Conservation (phyloP, 2,888 invertebrate genomes). For the Acanthosoma haemorrhoidale region DNA sequence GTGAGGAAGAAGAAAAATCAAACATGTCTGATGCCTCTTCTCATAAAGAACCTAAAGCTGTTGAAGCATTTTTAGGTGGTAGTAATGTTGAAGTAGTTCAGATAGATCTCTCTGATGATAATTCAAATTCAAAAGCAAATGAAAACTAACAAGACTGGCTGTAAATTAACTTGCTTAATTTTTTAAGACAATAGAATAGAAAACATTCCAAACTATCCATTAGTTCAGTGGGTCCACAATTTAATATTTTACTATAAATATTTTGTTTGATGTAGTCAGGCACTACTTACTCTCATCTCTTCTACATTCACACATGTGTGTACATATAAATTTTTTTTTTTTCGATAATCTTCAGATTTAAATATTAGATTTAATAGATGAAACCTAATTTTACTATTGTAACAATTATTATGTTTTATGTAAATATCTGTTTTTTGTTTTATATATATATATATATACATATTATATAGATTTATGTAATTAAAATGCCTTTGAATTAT, state of each 20-base stretch:
- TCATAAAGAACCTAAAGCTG: constrained; percentile 31
- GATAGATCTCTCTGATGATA: constrained; percentile 34
- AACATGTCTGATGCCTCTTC: constrained; percentile 14
- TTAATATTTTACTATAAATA: not conserved
- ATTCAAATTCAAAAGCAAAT: constrained; percentile 12
- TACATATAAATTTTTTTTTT: not conserved
- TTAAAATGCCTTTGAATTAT: not conserved
- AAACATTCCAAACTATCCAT: constrained; percentile 18
- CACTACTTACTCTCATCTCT: not conserved
- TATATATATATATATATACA: not conserved
- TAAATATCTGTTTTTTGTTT: constrained; percentile 3
- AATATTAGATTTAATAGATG: not conserved
- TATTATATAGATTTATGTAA: not conserved
- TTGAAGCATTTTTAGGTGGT: constrained; percentile 32
- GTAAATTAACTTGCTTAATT: constrained; percentile 22
- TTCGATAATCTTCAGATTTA: not conserved
- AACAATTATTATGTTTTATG: not conserved
- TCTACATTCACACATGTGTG: not conserved
- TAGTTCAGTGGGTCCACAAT: constrained; percentile 4
- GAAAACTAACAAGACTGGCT: constrained; percentile 31
- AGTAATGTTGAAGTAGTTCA: constrained; percentile 36
- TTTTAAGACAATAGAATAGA: constrained; percentile 18
- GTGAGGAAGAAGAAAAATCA: constrained; percentile 31
- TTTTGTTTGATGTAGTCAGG: not conserved
- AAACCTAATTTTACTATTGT: not conserved